These are phyloP conservation scores for Watsonalla binaria DNA, from an alignment of 2,888 invertebrate species.

Conservation along the genomic window DNA sequence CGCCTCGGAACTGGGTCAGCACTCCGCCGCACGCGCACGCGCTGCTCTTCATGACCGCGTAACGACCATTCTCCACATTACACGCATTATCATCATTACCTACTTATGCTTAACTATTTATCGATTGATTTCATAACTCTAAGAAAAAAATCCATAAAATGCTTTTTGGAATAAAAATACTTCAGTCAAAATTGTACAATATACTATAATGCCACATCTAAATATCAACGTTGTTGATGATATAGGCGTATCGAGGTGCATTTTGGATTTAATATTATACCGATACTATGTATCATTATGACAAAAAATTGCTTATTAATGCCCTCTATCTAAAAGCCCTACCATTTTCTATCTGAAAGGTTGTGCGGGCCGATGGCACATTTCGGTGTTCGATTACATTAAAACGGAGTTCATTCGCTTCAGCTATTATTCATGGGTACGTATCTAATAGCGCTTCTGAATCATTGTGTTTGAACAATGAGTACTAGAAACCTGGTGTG, in stretches of 20 bases:
- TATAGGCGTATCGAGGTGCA: too few species aligned
- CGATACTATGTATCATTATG: background rate
- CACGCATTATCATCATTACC: conserved; percentile 26
- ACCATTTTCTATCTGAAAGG: conserved; percentile 60
- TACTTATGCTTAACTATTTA: conserved; percentile 1
- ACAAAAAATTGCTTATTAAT: conserved; percentile 35
- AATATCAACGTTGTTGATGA: too few species aligned
- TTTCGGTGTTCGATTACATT: conserved; percentile 67
- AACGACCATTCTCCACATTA: conserved; percentile 26
- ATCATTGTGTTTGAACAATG: conserved; percentile 58
- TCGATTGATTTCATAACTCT: too few species aligned
- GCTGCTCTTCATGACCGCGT: conserved; percentile 50
- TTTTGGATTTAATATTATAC: background rate
- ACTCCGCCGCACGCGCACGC: conserved; percentile 68
- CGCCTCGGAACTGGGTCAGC: conserved; percentile 65
- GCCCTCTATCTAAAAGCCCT: too few species aligned
- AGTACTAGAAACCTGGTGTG: conserved; percentile 22
- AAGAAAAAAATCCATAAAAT: too few species aligned
- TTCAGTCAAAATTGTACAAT: too few species aligned
- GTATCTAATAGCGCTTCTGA: conserved; percentile 59
- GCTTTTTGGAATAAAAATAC: too few species aligned
- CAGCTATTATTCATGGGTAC: conserved; percentile 55
- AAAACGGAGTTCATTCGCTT: conserved; percentile 73
- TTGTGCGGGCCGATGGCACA: conserved; percentile 69
- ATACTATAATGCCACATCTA: too few species aligned